Evolutionary conservation across 1,140 invertebrate genomes (phyloP).

Genomic region (Heliconius nattereri): DNA sequence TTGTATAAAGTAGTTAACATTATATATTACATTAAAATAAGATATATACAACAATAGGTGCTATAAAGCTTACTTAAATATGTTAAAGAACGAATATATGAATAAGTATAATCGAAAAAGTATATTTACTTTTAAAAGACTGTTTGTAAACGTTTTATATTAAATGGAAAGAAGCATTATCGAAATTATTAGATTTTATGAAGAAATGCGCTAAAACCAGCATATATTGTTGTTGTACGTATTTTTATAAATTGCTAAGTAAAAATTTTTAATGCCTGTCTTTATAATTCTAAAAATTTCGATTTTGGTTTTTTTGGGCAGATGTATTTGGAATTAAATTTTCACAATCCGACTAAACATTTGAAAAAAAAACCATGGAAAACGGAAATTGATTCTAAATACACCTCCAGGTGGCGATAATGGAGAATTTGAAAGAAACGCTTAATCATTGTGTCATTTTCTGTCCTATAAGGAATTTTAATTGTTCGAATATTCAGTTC

Average conservation of each 20-base stretch:
- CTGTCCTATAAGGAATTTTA: conserved; percentile 34
- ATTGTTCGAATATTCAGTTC: conserved; percentile 2
- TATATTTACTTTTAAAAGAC: conserved; percentile 38
- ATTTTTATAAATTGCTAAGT: neutral
- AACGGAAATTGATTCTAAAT: neutral
- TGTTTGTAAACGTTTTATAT: conserved; percentile 34
- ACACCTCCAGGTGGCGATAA: neutral
- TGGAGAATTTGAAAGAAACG: conserved; percentile 14
- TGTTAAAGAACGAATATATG: conserved; percentile 36
- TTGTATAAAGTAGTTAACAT: conserved; percentile 10
- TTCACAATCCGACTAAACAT: neutral
- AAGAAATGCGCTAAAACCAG: neutral
- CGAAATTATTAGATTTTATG: conserved; percentile 20
- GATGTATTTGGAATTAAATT: neutral
- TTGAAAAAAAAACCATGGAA: neutral
- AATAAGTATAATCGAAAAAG: conserved; percentile 45
- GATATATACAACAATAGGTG: conserved; percentile 61
- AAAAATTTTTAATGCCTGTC: neutral
- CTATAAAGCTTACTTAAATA: conserved; percentile 75
- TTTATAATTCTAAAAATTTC: neutral
- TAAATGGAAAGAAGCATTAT: conserved; percentile 11
- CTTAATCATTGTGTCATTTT: conserved; percentile 39
- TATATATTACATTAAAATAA: conserved; percentile 26
- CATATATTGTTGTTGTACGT: neutral
- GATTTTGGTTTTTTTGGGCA: neutral